phyloP scores from a whole-genome alignment of 2,888 invertebrate species.

The Apodemia mormo region DNA sequence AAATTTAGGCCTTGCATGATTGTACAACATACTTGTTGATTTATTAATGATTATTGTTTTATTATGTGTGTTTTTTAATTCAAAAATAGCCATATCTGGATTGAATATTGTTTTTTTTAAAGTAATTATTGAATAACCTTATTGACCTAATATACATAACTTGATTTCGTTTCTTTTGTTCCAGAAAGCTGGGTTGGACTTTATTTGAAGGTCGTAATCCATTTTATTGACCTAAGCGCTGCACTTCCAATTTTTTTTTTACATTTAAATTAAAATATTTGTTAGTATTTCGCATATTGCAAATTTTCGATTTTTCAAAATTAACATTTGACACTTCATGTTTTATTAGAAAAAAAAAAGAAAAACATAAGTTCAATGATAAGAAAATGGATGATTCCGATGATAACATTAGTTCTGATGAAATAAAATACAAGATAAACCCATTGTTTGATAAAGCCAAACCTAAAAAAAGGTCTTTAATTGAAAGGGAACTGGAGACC shows the following conservation, averaged over 20 bases:
- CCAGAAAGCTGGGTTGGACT: constrained; percentile 52
- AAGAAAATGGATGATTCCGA: constrained; percentile 67
- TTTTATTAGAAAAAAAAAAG: constrained; percentile 45
- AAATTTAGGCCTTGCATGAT: constrained; percentile 51
- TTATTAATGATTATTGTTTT: constrained; percentile 10
- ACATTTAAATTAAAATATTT: constrained; percentile 37
- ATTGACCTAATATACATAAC: constrained; percentile 59
- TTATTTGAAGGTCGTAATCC: constrained; percentile 44
- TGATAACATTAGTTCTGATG: constrained; percentile 58
- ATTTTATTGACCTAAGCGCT: constrained; percentile 43
- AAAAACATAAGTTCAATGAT: constrained; percentile 41
- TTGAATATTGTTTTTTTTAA: background rate
- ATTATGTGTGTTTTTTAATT: constrained; percentile 35
- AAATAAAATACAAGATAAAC: constrained; percentile 46
- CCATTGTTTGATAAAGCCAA: constrained; percentile 48
- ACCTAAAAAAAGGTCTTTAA: constrained; percentile 67
- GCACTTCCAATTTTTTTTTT: constrained; percentile 45
- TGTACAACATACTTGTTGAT: constrained; percentile 30
- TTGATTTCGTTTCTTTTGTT: constrained; percentile 78
- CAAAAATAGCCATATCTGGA: background rate
- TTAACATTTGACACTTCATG: constrained; percentile 43
- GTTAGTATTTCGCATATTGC: constrained; percentile 41
- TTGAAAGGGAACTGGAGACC: constrained; percentile 72
- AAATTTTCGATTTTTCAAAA: constrained; percentile 36
- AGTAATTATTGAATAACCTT: constrained; percentile 60